These are phyloP conservation scores for Amiota minor DNA, from an alignment of 2,888 invertebrate genomes.

Conservation along the genomic window DNA sequence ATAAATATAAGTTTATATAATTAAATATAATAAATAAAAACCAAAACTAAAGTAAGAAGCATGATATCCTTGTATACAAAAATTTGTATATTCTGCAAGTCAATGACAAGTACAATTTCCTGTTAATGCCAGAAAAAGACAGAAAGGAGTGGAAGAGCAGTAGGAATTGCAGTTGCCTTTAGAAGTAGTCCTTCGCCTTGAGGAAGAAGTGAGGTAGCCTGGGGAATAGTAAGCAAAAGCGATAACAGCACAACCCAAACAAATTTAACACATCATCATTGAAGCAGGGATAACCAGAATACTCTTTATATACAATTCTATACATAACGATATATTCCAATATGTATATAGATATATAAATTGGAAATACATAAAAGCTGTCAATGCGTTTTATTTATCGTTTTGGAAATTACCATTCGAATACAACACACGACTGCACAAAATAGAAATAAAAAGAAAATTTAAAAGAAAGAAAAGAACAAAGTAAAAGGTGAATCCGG, in stretches of 20 bases:
- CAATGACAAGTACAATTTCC: slow-evolving; percentile 57
- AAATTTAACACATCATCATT: slow-evolving; percentile 55
- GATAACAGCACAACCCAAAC: slow-evolving; percentile 59
- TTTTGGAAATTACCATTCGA: slow-evolving; percentile 65
- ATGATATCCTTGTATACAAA: neutral
- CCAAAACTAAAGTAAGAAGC: neutral
- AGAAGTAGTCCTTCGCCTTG: neutral
- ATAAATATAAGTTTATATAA: no score
- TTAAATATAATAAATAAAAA: neutral
- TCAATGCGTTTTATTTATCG: slow-evolving; percentile 65
- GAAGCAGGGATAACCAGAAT: no score
- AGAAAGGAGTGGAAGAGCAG: slow-evolving; percentile 44
- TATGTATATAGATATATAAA: neutral
- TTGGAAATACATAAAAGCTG: slow-evolving; percentile 55
- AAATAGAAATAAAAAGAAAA: neutral
- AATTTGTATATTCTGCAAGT: slow-evolving; percentile 8
- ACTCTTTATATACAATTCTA: no score
- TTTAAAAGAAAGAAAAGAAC: neutral
- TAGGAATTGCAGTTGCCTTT: neutral
- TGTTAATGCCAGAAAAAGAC: slow-evolving; percentile 61
- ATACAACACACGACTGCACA: slow-evolving; percentile 32
- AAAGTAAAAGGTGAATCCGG: neutral
- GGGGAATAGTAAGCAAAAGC: slow-evolving; percentile 14
- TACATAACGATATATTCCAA: neutral
- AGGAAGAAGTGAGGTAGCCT: neutral